Conservation (phyloP, 2,113 vertebrate genomes). For the Muntiacus reevesi region DNA sequence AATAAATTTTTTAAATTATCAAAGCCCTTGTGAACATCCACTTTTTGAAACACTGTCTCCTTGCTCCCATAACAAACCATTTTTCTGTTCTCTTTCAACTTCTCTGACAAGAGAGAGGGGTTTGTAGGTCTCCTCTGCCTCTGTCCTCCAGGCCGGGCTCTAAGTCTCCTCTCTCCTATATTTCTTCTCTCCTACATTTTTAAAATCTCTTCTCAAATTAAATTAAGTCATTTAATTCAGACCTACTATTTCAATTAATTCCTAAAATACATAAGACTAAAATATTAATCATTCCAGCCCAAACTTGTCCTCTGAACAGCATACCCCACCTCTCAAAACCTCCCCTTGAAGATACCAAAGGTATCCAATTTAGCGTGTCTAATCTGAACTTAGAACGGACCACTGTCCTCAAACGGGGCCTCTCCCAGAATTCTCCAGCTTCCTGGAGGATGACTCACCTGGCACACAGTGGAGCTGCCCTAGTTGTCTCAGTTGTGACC, state of each 20-base stretch:
- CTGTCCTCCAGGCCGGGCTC: neutral
- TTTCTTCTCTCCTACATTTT: neutral
- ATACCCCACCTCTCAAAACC: neutral
- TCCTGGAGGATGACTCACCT: neutral
- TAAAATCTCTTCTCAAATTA: neutral
- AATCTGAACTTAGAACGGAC: neutral
- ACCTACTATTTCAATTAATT: neutral
- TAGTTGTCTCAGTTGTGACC: neutral
- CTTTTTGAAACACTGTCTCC: neutral
- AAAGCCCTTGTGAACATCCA: neutral
- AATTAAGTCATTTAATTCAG: neutral
- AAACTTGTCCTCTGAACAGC: neutral
- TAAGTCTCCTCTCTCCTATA: neutral
- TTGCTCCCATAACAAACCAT: neutral
- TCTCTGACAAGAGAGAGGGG: neutral
- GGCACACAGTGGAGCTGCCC: neutral
- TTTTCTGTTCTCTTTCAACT: neutral
- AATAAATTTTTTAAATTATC: neutral
- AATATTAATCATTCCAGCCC: neutral
- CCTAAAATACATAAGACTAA: neutral
- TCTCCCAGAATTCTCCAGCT: neutral
- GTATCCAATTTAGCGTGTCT: neutral
- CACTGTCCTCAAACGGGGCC: accelerated
- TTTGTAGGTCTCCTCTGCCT: neutral
- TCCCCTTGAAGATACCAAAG: neutral